These are phyloP conservation scores for Diogma glabrata DNA, from an alignment of 2,888 invertebrate species.

Conservation along the genomic window DNA sequence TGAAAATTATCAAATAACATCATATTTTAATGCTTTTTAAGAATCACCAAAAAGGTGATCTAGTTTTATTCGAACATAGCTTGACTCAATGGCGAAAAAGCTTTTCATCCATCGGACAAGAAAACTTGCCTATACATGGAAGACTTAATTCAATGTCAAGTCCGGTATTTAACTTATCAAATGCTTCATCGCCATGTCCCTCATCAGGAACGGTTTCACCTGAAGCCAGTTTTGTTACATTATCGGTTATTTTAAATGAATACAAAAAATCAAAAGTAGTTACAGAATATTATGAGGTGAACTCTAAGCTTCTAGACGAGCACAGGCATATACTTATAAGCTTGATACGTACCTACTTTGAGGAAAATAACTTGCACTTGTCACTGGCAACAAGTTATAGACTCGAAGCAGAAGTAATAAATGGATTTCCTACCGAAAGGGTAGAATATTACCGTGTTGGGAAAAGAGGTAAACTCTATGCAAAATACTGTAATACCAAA, in stretches of 20 bases:
- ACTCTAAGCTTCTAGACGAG: constrained; percentile 19
- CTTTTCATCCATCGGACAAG: constrained; percentile 17
- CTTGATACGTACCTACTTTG: constrained; percentile 17
- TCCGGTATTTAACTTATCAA: no score
- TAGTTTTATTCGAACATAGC: constrained; percentile 21
- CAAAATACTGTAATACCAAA: not conserved
- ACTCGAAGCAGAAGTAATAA: constrained; percentile 20
- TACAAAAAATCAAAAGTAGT: constrained; percentile 16
- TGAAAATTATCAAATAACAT: constrained; percentile 18
- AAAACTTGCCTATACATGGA: not conserved
- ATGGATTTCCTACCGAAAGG: not conserved
- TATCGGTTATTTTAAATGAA: not conserved
- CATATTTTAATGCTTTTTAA: constrained; percentile 19
- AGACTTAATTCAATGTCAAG: not conserved
- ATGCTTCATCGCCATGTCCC: no score
- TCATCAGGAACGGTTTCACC: no score
- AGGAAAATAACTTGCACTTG: constrained; percentile 17
- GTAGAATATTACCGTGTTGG: not conserved
- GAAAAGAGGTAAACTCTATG: constrained; percentile 6
- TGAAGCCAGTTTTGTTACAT: no score
- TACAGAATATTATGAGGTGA: constrained; percentile 17
- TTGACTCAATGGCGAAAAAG: constrained; percentile 21
- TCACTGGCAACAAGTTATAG: constrained; percentile 16
- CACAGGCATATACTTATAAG: constrained; percentile 20
- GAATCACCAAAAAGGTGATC: constrained; percentile 19